These are phyloP conservation scores for Motacilla tschutschensis DNA, from an alignment of 2,113 vertebrate genomes.

Conservation along the genomic window DNA sequence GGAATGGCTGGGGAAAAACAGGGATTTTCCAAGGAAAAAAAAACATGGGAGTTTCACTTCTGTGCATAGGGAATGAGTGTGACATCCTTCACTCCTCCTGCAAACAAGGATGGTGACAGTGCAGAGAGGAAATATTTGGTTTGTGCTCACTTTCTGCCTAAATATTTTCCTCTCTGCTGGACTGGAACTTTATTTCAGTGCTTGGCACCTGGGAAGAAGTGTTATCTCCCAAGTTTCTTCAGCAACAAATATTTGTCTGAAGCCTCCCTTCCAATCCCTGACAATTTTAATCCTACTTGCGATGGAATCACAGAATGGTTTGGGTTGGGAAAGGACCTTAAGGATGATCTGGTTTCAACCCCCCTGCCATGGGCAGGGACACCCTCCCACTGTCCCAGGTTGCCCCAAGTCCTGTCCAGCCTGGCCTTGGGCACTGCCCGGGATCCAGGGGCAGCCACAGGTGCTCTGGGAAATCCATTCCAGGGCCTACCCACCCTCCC, in stretches of 20 bases:
- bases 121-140: rapidly evolving
- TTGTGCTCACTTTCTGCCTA: rapidly evolving
- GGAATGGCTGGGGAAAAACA: not conserved
- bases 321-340: not conserved
- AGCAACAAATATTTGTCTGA: not conserved
- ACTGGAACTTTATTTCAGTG: not conserved
- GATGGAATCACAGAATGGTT: not conserved
- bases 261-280: not conserved
- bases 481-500: rapidly evolving
- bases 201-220: not conserved
- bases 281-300: rapidly evolving
- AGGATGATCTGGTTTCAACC: not conserved
- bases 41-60: not conserved
- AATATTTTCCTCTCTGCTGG: no score
- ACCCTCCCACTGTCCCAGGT: rapidly evolving
- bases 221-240: not conserved
- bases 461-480: rapidly evolving
- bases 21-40: not conserved
- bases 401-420: rapidly evolving
- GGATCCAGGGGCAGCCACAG: not conserved
- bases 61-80: rapidly evolving
- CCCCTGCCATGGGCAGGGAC: not conserved
- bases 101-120: rapidly evolving
- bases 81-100: not conserved
- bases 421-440: not conserved